phyloP scores from a whole-genome alignment of 1,140 invertebrate genomes.

The Ruditapes philippinarum region DNA sequence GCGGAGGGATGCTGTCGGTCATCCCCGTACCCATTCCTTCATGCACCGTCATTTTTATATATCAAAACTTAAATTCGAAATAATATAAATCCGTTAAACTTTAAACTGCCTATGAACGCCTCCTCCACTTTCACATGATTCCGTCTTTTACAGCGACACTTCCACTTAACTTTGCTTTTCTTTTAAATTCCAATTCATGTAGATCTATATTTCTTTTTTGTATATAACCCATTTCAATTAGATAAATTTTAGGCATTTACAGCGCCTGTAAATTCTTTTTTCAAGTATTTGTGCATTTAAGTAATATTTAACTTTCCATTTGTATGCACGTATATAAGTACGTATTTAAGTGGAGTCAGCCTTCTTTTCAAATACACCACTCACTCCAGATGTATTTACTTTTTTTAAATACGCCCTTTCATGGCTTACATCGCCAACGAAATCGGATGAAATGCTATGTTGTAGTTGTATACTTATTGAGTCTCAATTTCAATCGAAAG shows the following conservation, averaged over 20 bases:
- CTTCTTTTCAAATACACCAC: background rate
- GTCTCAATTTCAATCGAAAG: background rate
- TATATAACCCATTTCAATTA: no score
- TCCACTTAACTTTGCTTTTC: no score
- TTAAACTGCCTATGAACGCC: no score
- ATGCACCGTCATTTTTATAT: no score
- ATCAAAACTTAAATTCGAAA: no score
- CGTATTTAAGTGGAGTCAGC: background rate
- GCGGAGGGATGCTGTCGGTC: constrained; percentile 65
- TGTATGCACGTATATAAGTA: background rate
- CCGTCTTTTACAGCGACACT: no score
- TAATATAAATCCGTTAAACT: no score
- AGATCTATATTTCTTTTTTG: no score
- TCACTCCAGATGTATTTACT: no score
- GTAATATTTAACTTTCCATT: constrained; percentile 21
- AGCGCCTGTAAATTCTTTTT: background rate
- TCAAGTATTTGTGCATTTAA: background rate
- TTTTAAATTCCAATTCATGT: no score
- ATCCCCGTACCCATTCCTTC: background rate
- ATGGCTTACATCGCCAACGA: background rate
- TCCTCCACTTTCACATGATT: no score
- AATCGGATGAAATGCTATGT: background rate
- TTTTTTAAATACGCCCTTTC: background rate
- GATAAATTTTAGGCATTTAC: background rate
- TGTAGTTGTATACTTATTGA: background rate